Base-by-base conservation (phyloP, 2,113 vertebrate genomes). In the Campylomormyrus numenius region DNA sequence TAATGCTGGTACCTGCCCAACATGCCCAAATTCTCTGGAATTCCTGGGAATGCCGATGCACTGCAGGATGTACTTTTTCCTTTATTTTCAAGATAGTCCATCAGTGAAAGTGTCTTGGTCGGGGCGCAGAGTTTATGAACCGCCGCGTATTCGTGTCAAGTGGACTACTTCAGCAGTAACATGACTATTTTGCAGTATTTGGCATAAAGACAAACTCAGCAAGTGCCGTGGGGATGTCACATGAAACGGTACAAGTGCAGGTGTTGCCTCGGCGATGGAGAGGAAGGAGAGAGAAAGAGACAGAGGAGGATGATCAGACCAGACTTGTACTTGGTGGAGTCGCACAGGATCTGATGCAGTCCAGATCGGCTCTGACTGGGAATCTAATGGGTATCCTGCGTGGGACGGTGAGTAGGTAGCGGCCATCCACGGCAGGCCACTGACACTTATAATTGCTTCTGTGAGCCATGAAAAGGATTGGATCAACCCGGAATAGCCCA, bases 401-500 rank as follows among this genome's bases (percentile, higher is more conserved):
- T n/a, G 52, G 70, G 89, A 45, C 77, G 50, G 5, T 9, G 52
- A 62, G 21, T 7, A 6, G 50, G 48, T 13, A 48, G 27, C 15
- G 49, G 66, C 8, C 46, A 10, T 27, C n/a, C 88, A 9, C 46
- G 31, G 50, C 21, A 10, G 31, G 80, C 42, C 80, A 85, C 31
- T 56, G 89, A 49, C 77, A 62, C 52, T 35, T 84, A 24, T 58
- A 85, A 85, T 84, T 84, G 74, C 52, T 89, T 85, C 52, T 13
- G 19, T 8, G 27, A 89, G 74, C 52, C 80, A 85, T 45, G 50
- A 56, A 42, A 89, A 39, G 35, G 13, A 46, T 31, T 4, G 27
- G 77, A 50, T 62, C 39, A 56, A 52, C 89, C 45, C 13, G 10
- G 52, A 35, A 27, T 35, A 42, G 89, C 80, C 35, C 27, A 53